Conservation (phyloP, 2,797 vertebrate genomes). For the Echiichthys vipera region DNA sequence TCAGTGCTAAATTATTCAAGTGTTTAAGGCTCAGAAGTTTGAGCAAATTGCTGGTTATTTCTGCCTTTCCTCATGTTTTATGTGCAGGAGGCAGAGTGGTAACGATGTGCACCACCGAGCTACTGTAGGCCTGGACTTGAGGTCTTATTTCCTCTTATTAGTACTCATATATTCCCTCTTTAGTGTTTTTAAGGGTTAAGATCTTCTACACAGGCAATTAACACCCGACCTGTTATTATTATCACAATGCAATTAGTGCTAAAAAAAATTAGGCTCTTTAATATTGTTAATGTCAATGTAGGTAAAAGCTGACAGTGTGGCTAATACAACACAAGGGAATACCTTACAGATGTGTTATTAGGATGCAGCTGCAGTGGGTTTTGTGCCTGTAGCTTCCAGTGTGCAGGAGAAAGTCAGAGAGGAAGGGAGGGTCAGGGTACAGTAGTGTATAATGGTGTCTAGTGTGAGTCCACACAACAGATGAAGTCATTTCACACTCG, state of each 20-base stretch:
- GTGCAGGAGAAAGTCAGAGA: conserved; percentile 50
- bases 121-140: conserved; percentile 51
- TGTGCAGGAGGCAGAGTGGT: conserved; percentile 55
- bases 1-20: conserved; percentile 81
- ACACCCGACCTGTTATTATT: conserved; percentile 23
- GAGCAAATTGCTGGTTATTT: conserved; percentile 73
- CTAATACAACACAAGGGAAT: conserved; percentile 47
- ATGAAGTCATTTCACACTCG: conserved; percentile 85
- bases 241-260: conserved; percentile 34
- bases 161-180: neutral
- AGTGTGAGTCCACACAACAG: conserved; percentile 76
- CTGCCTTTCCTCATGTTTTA: conserved; percentile 46
- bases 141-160: conserved; percentile 60
- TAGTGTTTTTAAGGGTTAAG: conserved; percentile 5
- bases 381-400: conserved; percentile 59
- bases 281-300: conserved; percentile 23
- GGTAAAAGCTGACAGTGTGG: conserved; percentile 45
- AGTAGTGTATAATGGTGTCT: conserved; percentile 77
- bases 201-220: conserved; percentile 43
- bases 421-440: conserved; percentile 62
- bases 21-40: conserved; percentile 78
- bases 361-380: conserved; percentile 34
- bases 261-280: conserved; percentile 19
- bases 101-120: conserved; percentile 61
- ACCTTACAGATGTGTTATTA: conserved; percentile 65